These are phyloP conservation scores for Drosophila cognata DNA, from an alignment of 2,888 invertebrate species.

Conservation along the genomic window DNA sequence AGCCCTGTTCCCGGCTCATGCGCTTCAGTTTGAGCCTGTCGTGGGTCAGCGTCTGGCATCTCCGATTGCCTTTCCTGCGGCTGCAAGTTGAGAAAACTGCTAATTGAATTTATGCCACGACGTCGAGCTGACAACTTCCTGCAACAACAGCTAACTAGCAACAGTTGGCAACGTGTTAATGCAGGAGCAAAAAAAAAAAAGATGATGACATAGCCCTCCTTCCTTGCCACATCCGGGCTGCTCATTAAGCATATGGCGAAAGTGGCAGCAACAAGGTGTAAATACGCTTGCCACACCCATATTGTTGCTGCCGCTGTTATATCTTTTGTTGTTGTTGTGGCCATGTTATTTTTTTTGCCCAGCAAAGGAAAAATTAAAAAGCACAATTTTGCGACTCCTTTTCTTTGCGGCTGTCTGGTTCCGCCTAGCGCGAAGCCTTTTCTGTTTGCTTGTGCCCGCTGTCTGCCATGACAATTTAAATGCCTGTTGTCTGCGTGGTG, in stretches of 20 bases:
- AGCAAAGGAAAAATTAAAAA: conserved; percentile 47
- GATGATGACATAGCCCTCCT: conserved; percentile 11
- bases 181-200: conserved; percentile 41
- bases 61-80: conserved; percentile 56
- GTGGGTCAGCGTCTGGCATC: conserved; percentile 50
- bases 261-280: conserved; percentile 71
- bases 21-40: conserved; percentile 19
- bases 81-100: conserved; percentile 67
- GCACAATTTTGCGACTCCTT: conserved; percentile 41
- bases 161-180: conserved; percentile 80
- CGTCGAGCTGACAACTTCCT: conserved; percentile 73
- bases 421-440: conserved; percentile 58
- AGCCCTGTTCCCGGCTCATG: background rate
- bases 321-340: conserved; percentile 30
- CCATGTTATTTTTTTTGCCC: conserved; percentile 52
- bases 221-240: conserved; percentile 42
- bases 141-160: conserved; percentile 53
- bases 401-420: conserved; percentile 30
- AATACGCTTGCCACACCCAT: conserved; percentile 63
- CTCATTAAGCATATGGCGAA: conserved; percentile 77
- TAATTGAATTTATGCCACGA: conserved; percentile 77
- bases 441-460: conserved; percentile 31
- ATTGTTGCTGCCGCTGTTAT: conserved; percentile 15
- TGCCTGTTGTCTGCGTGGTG: conserved; percentile 60
- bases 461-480: conserved; percentile 75